phyloP scores from a whole-genome alignment of 2,113 vertebrate genomes.

The Daubentonia madagascariensis region DNA sequence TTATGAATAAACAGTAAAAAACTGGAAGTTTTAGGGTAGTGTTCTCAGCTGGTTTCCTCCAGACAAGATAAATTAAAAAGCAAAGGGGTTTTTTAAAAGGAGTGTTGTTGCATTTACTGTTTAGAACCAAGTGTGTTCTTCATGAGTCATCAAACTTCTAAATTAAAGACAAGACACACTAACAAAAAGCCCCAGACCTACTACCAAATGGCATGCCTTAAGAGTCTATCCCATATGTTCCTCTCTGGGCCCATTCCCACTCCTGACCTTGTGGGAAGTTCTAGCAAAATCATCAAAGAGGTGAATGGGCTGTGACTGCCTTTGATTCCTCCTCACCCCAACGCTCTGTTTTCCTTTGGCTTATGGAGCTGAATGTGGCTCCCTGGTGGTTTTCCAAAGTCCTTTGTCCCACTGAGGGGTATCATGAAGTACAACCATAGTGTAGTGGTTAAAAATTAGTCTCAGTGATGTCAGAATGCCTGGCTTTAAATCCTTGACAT shows the following conservation, averaged over 20 bases:
- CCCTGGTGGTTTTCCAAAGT: not conserved
- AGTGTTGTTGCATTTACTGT: not conserved
- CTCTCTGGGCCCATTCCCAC: not conserved
- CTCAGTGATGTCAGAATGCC: not conserved
- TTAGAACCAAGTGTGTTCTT: not conserved
- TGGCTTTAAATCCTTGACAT: not conserved
- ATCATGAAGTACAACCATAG: not conserved
- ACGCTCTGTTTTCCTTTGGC: not conserved
- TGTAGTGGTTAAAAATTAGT: not conserved
- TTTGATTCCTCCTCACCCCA: not conserved
- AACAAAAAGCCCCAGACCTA: not conserved
- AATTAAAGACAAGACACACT: not conserved
- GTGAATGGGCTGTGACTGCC: not conserved
- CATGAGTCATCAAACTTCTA: not conserved
- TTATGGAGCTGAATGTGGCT: not conserved
- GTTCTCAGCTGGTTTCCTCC: not conserved
- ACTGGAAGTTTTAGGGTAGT: not conserved
- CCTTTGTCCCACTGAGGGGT: not conserved
- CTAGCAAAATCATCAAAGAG: not conserved
- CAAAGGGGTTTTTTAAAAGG: not conserved
- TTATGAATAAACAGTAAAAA: not conserved
- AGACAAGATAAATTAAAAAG: slow-evolving; percentile 14
- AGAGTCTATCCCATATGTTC: not conserved
- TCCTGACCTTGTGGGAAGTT: not conserved
- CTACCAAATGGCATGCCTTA: not conserved